A percentile compares a stretch with the other conserved stretches of the same genome.
These are phyloP conservation scores for Calypte anna DNA, from an alignment of 2,113 vertebrate species.

Conservation along the genomic window DNA sequence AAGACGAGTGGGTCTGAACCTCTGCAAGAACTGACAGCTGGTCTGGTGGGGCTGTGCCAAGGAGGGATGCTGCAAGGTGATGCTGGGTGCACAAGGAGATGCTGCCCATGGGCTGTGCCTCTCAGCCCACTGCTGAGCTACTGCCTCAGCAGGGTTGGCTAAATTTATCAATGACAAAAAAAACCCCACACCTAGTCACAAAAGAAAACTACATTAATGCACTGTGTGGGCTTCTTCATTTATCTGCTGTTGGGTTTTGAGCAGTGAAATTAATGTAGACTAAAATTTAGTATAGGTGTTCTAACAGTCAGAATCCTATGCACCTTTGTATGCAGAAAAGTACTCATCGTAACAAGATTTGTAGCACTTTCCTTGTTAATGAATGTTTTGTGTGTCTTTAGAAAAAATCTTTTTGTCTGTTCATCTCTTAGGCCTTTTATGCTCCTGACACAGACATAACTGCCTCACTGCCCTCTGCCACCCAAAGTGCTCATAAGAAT, in stretches of 20 bases:
- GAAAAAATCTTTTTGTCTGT: background rate
- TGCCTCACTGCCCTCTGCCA: background rate
- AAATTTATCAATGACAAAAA: background rate
- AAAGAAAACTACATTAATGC: background rate
- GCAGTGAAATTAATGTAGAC: background rate
- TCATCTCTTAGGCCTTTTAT: background rate
- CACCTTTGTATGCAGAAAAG: background rate
- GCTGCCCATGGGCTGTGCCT: background rate
- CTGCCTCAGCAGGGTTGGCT: background rate
- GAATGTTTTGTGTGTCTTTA: background rate
- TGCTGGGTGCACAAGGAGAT: background rate
- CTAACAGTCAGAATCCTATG: background rate
- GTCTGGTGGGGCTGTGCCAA: background rate
- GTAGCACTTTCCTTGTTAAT: background rate
- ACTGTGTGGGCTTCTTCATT: background rate
- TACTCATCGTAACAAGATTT: background rate
- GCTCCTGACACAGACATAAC: background rate
- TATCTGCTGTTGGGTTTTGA: background rate
- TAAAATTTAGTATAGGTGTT: background rate
- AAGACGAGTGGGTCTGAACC: background rate
- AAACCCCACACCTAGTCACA: background rate
- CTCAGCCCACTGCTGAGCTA: background rate
- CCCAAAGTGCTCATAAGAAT: background rate
- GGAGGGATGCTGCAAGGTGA: background rate
- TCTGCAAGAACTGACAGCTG: background rate